Evolutionary conservation across 2,888 invertebrate species (phyloP).

Genomic region (Drosophila bunnanda): DNA sequence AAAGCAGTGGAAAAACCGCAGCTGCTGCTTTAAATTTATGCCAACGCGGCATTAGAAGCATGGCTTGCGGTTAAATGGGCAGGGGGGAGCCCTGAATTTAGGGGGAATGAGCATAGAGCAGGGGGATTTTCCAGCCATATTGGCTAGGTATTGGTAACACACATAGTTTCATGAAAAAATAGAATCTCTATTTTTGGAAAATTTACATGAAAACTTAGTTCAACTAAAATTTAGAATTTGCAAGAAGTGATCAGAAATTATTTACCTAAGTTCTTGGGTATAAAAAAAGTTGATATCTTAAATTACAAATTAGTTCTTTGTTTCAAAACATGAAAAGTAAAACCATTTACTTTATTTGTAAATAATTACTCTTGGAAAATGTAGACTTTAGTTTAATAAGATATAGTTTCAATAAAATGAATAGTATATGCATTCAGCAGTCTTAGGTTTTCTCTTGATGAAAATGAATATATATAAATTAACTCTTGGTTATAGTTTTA

Average conservation of each 20-base stretch:
- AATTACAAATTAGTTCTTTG: neutral
- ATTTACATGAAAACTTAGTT: neutral
- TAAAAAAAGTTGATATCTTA: accelerated
- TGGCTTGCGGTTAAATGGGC: slow-evolving; percentile 69
- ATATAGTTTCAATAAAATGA: neutral
- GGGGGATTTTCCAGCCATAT: slow-evolving; percentile 53
- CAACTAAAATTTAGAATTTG: no score
- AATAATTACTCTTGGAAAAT: neutral
- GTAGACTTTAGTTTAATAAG: neutral
- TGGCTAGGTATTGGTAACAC: slow-evolving; percentile 65
- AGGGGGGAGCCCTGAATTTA: slow-evolving; percentile 28
- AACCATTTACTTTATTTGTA: neutral
- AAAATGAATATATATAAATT: neutral
- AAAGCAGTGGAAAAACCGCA: slow-evolving; percentile 68
- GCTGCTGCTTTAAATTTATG: slow-evolving; percentile 79
- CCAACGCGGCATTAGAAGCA: slow-evolving; percentile 76
- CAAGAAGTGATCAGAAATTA: neutral
- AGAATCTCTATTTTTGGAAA: no score
- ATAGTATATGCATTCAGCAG: no score
- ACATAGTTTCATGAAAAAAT: neutral
- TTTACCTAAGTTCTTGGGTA: neutral
- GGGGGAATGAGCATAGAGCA: neutral
- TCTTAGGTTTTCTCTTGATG: neutral
- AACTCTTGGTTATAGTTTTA: neutral
- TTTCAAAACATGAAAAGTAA: neutral